These are phyloP conservation scores for Harpagoxenus sublaevis DNA, from an alignment of 2,888 invertebrate genomes.

Conservation along the genomic window DNA sequence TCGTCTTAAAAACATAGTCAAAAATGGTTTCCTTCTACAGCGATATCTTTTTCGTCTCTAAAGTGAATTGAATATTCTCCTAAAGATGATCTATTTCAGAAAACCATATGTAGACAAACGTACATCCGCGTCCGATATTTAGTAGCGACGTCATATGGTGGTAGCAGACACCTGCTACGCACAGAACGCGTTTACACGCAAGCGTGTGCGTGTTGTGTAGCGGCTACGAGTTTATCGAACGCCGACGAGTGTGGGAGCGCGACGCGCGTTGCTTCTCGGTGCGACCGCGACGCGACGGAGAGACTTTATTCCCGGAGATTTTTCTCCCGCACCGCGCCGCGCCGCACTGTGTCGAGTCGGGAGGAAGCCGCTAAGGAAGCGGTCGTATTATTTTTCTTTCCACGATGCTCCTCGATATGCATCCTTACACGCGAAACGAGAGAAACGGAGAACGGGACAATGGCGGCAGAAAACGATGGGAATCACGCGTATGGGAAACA, in stretches of 20 bases:
- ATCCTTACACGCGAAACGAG: conserved; percentile 52
- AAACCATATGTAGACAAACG: neutral
- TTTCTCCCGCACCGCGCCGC: conserved; percentile 18
- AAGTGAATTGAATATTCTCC: neutral
- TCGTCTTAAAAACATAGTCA: neutral
- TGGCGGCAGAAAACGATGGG: conserved; percentile 28
- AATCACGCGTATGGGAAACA: conserved; percentile 41
- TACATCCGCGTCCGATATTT: conserved; percentile 52
- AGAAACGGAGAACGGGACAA: conserved; percentile 30
- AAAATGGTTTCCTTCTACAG: neutral
- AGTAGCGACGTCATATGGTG: conserved; percentile 63
- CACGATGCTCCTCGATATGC: conserved; percentile 60
- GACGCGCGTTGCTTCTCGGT: conserved; percentile 19
- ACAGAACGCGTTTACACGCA: neutral
- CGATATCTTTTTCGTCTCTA: neutral
- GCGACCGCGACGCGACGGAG: neutral
- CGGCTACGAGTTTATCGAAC: conserved; percentile 33
- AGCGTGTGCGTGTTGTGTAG: neutral
- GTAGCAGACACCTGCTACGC: conserved; percentile 69
- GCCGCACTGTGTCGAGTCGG: neutral
- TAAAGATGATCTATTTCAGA: conserved; percentile 10
- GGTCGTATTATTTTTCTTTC: conserved; percentile 42
- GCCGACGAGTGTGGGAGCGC: conserved; percentile 46
- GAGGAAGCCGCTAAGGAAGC: conserved; percentile 5
- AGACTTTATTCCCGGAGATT: conserved; percentile 30